Conservation (phyloP, 1,140 invertebrate species). For the Drusus annulatus region DNA sequence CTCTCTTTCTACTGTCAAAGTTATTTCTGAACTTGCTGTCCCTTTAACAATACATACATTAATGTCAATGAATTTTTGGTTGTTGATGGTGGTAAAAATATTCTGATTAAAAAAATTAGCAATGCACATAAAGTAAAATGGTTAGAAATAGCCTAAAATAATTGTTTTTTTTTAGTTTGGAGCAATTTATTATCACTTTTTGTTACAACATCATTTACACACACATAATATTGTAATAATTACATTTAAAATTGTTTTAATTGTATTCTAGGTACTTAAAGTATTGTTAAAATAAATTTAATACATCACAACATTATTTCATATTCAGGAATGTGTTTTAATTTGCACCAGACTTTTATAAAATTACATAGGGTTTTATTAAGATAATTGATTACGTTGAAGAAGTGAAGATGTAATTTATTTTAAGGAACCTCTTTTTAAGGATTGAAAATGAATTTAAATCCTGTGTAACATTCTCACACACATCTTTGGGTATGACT, state of each 20-base stretch:
- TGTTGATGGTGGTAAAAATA: no score
- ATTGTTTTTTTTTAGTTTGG: conserved; percentile 22
- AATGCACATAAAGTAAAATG: no score
- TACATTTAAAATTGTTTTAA: conserved; percentile 39
- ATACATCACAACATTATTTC: conserved; percentile 57
- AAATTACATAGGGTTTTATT: background rate
- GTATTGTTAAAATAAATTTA: conserved; percentile 40
- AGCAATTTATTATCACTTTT: conserved; percentile 59
- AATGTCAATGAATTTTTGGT: no score
- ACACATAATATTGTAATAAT: conserved; percentile 46
- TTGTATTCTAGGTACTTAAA: conserved; percentile 45
- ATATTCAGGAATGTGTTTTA: conserved; percentile 51
- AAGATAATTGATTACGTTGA: conserved; percentile 1
- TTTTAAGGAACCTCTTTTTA: conserved; percentile 1
- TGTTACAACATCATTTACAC: conserved; percentile 54
- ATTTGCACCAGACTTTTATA: conserved; percentile 41
- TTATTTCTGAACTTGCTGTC: no score
- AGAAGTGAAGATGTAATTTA: background rate
- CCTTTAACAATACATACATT: no score
- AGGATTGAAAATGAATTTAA: conserved; percentile 15
- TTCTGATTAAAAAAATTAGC: no score
- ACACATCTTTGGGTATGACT: conserved; percentile 54
- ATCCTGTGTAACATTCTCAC: conserved; percentile 9
- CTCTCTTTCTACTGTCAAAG: no score
- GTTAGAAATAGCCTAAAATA: no score